Evolutionary conservation across 2,888 invertebrate species (phyloP), one percentile per base, ranked within the genome.

Genomic region (Tinea semifulvella): DNA sequence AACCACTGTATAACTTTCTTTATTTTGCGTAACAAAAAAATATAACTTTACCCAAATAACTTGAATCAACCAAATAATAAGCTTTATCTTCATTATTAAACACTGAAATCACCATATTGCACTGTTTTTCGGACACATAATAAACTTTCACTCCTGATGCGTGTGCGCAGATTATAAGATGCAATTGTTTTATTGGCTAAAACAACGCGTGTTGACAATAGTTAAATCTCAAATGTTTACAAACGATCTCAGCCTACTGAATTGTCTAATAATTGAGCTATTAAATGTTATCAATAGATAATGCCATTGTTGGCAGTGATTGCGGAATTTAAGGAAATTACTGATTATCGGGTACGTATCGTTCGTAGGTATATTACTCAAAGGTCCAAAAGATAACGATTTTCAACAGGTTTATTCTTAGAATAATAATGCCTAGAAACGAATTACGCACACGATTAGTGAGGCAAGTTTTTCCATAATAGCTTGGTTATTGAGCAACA

Each of bases 161-260:
- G 14, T 31, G 13, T 31, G 31, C 13, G n/a, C 7, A 31, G 13
- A 31, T 31, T 3, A 31, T 14, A 31, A 31, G 13, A 31, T n/a
- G n/a, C 31, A 31, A 31, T 61, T 69, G 64, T 64, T 56, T 63
- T 67, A 66, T 66, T 69, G n/a, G n/a, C n/a, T n/a, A n/a, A n/a
- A n/a, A n/a, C n/a, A 13, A 31, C 13, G 13, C n/a, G n/a, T n/a
- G n/a, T 31, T 13, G 6, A 31, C 26, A 26, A 26, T 26, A 4
- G 13, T 14, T 6, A 3, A 31, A 70, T 61, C 50, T 47, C 49
- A 38, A 52, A 52, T 77, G 76, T 77, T 79, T 77, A 72, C 66
- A 68, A 76, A 77, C 75, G 75, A 76, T 72, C 72, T 58, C 52
- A 52, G 48, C 52, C 49, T 50, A 63, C 66, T 7, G 31, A 31